Evolutionary conservation across 1,140 invertebrate genomes (phyloP), one percentile per base, ranked within the genome.

Genomic region (Drosophila bipectinata): DNA sequence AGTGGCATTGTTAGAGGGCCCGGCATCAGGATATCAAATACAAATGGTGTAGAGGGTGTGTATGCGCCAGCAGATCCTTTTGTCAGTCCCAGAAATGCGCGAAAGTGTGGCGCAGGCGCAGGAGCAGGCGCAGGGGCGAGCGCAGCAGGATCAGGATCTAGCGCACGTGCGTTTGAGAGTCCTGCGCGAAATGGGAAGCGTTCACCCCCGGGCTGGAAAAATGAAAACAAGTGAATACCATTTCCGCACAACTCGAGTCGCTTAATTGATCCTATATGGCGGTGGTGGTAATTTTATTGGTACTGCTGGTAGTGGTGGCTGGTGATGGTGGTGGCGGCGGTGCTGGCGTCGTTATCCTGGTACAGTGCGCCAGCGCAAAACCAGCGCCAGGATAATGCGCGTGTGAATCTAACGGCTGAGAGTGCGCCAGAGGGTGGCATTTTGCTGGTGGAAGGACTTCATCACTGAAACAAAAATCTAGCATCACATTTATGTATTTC

Each of bases 181-280:
- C 45, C 76, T 78, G 77, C 58, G 73, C 39, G 45, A 47, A 69
- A 53, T 57, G 45, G 54, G 52, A 54, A 34, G 41, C 24, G 26
- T 51, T 66, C 72, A 66, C 61, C 76, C 75, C 76, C 66, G 49
- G 54, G 57, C 30, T 55, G 61, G 45, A 57, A 78, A 63, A 88
- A 87, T 87, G 66, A 88, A 79, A 87, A 87, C 82, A 87, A 87
- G 82, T 87, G 82, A 80, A 88, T 75, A 75, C 69, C 78, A 82
- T 87, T 72, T 88, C 77, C 82, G 77, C 82, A 74, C 72, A 77
- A 45, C 32, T 71, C 54, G 84, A 62, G 37, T 74, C 60, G 64
- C 47, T 78, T 75, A 87, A 87, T 87, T 87, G 82, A 76, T 76
- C 60, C 51, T 58, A 44, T 60, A 81, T 82, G 79, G 52, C 62